Evolutionary conservation across 2,113 vertebrate species (phyloP).

Genomic region (Litocranius walleri): DNA sequence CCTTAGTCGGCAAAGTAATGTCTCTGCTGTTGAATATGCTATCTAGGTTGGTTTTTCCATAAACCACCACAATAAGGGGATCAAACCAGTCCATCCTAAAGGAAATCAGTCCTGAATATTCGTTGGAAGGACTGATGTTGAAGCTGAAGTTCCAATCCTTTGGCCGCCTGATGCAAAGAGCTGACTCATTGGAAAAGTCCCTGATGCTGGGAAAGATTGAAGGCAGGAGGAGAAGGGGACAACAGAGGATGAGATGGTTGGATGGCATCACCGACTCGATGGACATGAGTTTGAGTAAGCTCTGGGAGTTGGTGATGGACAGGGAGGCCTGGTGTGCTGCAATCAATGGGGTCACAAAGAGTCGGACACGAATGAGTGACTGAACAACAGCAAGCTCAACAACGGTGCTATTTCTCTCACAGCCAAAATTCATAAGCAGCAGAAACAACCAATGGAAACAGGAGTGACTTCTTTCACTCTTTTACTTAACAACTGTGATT

Average conservation of each 20-base stretch:
- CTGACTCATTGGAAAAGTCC: not conserved
- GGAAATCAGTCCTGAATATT: not conserved
- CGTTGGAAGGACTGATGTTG: not conserved
- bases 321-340: not conserved
- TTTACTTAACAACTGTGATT: not conserved
- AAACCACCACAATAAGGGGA: not conserved
- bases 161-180: rapidly evolving
- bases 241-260: not conserved
- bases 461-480: not conserved
- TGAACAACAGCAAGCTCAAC: not conserved
- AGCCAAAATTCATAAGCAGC: not conserved
- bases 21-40: too few species aligned
- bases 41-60: not conserved
- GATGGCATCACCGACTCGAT: rapidly evolving
- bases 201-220: not conserved
- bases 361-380: rapidly evolving
- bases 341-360: rapidly evolving
- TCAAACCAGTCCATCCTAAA: not conserved
- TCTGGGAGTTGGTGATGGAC: not conserved
- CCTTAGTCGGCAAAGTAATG: too few species aligned
- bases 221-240: not conserved
- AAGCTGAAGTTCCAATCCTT: not conserved
- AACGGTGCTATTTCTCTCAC: not conserved
- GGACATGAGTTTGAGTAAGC: not conserved
- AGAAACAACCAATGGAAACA: not conserved